Evolutionary conservation across 2,797 vertebrate genomes (phyloP), one percentile per base, ranked within the genome.

Genomic region (Karalla daura): DNA sequence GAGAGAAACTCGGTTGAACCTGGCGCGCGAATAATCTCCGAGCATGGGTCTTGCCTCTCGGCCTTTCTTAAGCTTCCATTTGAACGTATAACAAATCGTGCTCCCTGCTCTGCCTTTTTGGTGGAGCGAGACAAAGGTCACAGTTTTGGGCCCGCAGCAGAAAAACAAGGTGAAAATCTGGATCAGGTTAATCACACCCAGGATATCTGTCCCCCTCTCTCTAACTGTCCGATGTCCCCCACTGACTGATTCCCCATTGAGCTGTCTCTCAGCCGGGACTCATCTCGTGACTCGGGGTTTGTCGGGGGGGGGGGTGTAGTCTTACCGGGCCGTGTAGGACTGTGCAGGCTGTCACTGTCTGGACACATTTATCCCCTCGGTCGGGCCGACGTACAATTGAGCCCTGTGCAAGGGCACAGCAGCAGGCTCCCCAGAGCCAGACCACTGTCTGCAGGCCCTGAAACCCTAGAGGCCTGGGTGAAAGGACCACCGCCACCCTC

Each of bases 381-480:
- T 66, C 82, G 76, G 63, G 70, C 66, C 52, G 58, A 73, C 71
- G 78, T 56, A 93, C 93, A 94, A 93, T 92, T 88, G 91, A 89
- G 88, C 87, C 86, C 85, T 91, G 91, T 90, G 91, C 87, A 87
- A 78, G 80, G 75, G 84, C 76, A 76, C 58, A 68, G 87, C 82
- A 88, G 86, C 82, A 70, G 73, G 77, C 86, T 89, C 87, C 76
- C 83, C 83, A 56, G 85, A 83, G 86, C 87, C 91, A 86, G 86
- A 87, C 75, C 76, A 54, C 88, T 87, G 90, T 91, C 92, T 90
- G 83, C 85, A 20, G 75, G 77, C 62, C 62, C 79, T 85, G 94
- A 93, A 94, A 94, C 89, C 79, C 56, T 81, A 94, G 93, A 88
- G 53, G 85, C 54, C 59, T 25, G 35, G 85, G 89, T 94, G 92